Evolutionary conservation across 2,797 vertebrate species (phyloP).

Genomic region (Echeneis naucrates): DNA sequence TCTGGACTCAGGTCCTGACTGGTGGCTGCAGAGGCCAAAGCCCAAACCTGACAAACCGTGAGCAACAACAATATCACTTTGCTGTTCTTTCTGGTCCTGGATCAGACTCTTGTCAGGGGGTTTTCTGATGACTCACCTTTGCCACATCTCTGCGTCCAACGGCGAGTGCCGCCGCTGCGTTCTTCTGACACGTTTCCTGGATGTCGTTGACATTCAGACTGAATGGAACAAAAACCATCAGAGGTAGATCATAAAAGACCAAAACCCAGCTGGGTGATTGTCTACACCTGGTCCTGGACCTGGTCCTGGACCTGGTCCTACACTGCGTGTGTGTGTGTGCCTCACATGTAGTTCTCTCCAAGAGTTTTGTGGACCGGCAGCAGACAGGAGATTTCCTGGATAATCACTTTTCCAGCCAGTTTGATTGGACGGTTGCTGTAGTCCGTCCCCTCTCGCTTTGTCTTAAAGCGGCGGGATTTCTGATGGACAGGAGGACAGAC

Average conservation of each 20-base stretch:
- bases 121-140: constrained; percentile 83
- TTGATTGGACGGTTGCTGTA: constrained; percentile 90
- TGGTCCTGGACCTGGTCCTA: too few species aligned
- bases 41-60: constrained; percentile 89
- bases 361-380: constrained; percentile 94
- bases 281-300: too few species aligned
- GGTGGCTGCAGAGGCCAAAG: constrained; percentile 93
- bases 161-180: constrained; percentile 88
- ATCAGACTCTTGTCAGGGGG: too few species aligned
- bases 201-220: constrained; percentile 94
- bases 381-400: constrained; percentile 95
- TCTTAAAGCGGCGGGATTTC: constrained; percentile 97
- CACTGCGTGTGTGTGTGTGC: not conserved
- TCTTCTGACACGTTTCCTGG: constrained; percentile 97
- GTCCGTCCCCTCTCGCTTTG: constrained; percentile 92
- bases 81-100: too few species aligned
- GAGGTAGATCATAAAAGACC: too few species aligned
- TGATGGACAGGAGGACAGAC: constrained; percentile 62
- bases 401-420: constrained; percentile 96
- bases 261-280: too few species aligned
- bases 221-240: constrained; percentile 27
- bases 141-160: constrained; percentile 94
- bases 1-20: constrained; percentile 93
- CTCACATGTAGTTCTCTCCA: constrained; percentile 96
- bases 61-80: too few species aligned